Evolutionary conservation across 2,797 vertebrate genomes (phyloP), one percentile per base, ranked within the genome.

Genomic region (Manis javanica): DNA sequence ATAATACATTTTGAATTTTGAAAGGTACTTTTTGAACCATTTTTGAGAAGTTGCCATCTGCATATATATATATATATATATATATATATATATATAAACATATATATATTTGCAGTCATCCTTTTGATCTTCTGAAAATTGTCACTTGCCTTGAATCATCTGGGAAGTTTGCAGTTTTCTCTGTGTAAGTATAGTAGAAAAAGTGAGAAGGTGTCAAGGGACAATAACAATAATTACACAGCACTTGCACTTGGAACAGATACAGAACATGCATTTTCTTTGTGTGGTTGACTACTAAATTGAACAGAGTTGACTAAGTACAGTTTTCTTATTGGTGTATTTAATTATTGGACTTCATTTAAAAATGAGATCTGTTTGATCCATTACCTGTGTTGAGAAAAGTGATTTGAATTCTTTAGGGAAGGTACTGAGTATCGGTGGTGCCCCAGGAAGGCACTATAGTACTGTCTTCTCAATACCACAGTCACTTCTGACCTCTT

Each of bases 1-100:
- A 63, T 71, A 66, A 66, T 64, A 31, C 88, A 61, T 90, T 92
- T 94, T 96, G 49, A 93, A 31, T 95, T 96, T 78, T 94, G 77
- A 81, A 91, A 93, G 49, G 4, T 39, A 72, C 63, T 83, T 11
- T 51, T 91, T 91, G 74, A 69, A 79, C 16, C 49, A 34, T 78
- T 95, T 93, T 55, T 53, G 14, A 75, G 31, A 86, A 88, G 42
- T 75, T 91, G 18, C 23, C 23, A 83, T 87, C 14, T 75, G 23
- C 37, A 9, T 46, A 37, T 69, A 78, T n/a, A 2, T 7, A 1
- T 39, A 39, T 66, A 12, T 63, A 21, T n/a, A 42, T 29, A 18
- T n/a, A 9, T 46, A 37, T 69, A 78, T n/a, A 2, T 7, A 1
- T 39, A 42, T 66, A 12, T 63, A 21, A 29, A 42, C 24, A 18